A percentile compares a stretch with the other conserved stretches of the same genome.
Conservation (phyloP, 2,888 invertebrate species). For the Auanema freiburgensis region DNA sequence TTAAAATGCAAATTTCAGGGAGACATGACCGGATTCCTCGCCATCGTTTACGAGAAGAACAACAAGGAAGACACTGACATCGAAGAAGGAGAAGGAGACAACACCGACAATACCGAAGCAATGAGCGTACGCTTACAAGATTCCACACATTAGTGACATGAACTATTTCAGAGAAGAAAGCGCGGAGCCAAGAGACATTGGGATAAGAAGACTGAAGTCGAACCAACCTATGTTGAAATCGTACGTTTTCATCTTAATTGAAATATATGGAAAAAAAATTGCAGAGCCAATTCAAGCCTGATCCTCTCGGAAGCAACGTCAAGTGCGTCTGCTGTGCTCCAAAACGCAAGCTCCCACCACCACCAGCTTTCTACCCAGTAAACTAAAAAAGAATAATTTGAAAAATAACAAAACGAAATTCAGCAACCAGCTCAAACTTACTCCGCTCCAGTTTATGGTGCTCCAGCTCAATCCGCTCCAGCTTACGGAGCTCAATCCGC, state of each 20-base stretch:
- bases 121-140: constrained; percentile 15
- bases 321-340: constrained; percentile 50
- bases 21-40: constrained; percentile 38
- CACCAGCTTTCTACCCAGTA: constrained; percentile 9
- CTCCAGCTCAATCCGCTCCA: neutral
- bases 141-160: constrained; percentile 15
- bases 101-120: neutral
- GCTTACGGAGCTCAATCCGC: neutral
- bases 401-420: neutral
- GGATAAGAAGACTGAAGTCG: constrained; percentile 13
- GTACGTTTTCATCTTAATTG: constrained; percentile 2
- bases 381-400: neutral
- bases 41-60: constrained; percentile 19
- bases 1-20: constrained; percentile 16
- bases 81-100: constrained; percentile 14
- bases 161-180: constrained; percentile 22
- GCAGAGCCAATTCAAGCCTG: constrained; percentile 27
- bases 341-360: constrained; percentile 18
- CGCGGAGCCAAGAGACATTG: constrained; percentile 6
- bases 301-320: constrained; percentile 28
- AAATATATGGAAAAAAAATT: neutral
- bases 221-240: constrained; percentile 25
- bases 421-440: neutral
- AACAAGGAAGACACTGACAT: constrained; percentile 17
- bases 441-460: neutral